A percentile compares a stretch with the other conserved stretches of the same genome.
Evolutionary conservation across 2,888 invertebrate genomes (phyloP).

Genomic region (Odontocolon sp.): DNA sequence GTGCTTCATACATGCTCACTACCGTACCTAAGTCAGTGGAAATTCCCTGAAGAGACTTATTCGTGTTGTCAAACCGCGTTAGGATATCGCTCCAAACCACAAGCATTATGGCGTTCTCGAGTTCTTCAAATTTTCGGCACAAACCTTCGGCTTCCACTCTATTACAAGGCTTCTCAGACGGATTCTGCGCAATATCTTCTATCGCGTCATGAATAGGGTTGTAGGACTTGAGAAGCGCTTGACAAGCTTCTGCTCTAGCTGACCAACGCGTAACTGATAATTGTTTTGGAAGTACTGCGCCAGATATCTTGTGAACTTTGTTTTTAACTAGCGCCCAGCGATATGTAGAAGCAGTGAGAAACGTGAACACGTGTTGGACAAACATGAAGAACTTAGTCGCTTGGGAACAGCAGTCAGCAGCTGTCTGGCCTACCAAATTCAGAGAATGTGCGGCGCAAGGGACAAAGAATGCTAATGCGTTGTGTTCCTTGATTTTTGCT

Average conservation of each 20-base stretch:
- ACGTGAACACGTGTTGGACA: constrained; percentile 64
- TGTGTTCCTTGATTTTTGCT: constrained; percentile 58
- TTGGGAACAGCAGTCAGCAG: constrained; percentile 65
- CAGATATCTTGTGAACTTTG: constrained; percentile 37
- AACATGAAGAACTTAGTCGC: constrained; percentile 62
- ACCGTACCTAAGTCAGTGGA: constrained; percentile 53
- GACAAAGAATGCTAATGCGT: constrained; percentile 56
- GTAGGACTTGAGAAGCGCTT: constrained; percentile 48
- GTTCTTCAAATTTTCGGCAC: constrained; percentile 51
- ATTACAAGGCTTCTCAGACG: constrained; percentile 54
- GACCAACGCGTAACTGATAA: constrained; percentile 56
- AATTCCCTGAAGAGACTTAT: constrained; percentile 45
- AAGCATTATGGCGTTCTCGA: constrained; percentile 57
- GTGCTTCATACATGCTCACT: constrained; percentile 50
- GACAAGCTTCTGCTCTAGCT: constrained; percentile 54
- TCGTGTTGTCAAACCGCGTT: constrained; percentile 57
- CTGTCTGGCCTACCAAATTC: constrained; percentile 64
- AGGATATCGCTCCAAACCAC: constrained; percentile 57
- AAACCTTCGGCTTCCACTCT: constrained; percentile 58
- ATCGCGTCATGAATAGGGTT: constrained; percentile 32
- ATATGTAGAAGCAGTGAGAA: constrained; percentile 64
- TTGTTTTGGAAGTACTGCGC: constrained; percentile 45
- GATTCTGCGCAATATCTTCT: constrained; percentile 43
- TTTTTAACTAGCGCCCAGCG: constrained; percentile 52
- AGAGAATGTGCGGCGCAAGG: constrained; percentile 67